A percentile compares a stretch with the other conserved stretches of the same genome.
These are phyloP conservation scores for Ammodytes marinus DNA, from an alignment of 2,113 vertebrate species.

Conservation along the genomic window DNA sequence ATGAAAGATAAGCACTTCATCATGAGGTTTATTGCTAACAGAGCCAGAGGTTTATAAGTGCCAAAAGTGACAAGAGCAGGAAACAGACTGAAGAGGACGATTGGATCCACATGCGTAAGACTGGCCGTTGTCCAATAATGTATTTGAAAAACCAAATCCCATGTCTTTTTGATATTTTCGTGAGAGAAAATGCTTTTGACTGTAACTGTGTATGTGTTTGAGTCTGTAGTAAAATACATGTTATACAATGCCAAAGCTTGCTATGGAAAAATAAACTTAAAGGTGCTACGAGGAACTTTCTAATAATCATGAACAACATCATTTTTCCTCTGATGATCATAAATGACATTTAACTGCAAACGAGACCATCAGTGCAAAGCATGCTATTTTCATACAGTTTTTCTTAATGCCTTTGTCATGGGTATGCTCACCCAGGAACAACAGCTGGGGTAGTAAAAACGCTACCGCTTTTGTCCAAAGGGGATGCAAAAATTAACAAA, in stretches of 20 bases:
- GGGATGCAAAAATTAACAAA: too few species aligned
- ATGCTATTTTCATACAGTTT: too few species aligned
- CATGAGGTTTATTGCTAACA: slow-evolving; percentile 40
- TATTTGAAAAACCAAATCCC: slow-evolving; percentile 50
- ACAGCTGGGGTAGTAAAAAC: too few species aligned
- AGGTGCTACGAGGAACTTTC: too few species aligned
- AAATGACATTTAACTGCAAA: too few species aligned
- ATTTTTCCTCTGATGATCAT: too few species aligned
- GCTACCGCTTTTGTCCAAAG: too few species aligned
- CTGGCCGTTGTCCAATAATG: slow-evolving; percentile 40
- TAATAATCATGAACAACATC: too few species aligned
- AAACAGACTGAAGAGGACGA: slow-evolving; percentile 37
- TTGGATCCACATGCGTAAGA: slow-evolving; percentile 38
- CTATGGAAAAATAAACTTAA: not conserved
- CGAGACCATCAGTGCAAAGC: too few species aligned
- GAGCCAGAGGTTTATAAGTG: slow-evolving; percentile 27
- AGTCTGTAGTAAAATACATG: not conserved
- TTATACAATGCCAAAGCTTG: not conserved
- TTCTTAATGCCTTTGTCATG: too few species aligned
- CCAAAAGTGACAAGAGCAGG: slow-evolving; percentile 39
- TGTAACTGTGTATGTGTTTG: not conserved
- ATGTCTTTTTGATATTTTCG: slow-evolving; percentile 22
- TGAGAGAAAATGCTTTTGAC: slow-evolving; percentile 3
- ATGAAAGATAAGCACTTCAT: slow-evolving; percentile 53
- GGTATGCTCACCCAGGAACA: too few species aligned